Conservation (phyloP, 2,888 invertebrate genomes). For the Cosmopolites sordidus region DNA sequence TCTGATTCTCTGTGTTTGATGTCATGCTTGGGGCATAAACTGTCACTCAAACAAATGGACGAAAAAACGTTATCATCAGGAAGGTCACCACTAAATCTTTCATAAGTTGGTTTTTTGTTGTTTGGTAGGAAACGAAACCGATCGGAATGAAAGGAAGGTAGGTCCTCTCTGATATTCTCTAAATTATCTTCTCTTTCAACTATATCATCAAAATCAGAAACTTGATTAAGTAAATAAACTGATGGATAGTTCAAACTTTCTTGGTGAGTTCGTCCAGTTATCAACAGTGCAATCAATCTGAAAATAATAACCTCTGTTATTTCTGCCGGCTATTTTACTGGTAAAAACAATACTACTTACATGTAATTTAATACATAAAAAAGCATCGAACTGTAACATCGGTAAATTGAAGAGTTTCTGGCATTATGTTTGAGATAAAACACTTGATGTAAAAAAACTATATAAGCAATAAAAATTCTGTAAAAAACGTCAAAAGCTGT, state of each 20-base stretch:
- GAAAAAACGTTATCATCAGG: conserved; percentile 17
- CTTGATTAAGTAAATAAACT: conserved; percentile 20
- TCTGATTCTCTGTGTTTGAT: conserved; percentile 15
- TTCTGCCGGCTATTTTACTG: too few species aligned
- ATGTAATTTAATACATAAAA: conserved; percentile 31
- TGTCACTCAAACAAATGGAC: conserved; percentile 11
- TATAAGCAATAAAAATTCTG: conserved; percentile 12
- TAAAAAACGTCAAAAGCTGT: conserved; percentile 11
- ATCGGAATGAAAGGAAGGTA: neutral
- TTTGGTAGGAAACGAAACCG: neutral
- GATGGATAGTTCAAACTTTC: neutral
- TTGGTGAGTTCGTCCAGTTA: neutral
- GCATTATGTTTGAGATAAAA: conserved; percentile 20
- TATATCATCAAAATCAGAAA: conserved; percentile 33
- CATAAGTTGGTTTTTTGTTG: conserved; percentile 3
- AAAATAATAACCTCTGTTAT: too few species aligned
- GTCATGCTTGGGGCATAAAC: conserved; percentile 17
- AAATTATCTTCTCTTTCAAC: conserved; percentile 23
- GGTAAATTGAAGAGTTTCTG: conserved; percentile 13
- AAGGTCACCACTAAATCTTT: conserved; percentile 3
- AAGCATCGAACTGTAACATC: conserved; percentile 30
- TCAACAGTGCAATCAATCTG: neutral
- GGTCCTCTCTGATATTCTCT: neutral
- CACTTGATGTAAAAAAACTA: conserved; percentile 18
- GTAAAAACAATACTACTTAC: conserved; percentile 28